Base-by-base conservation (phyloP, 1,140 invertebrate genomes). In the Homarus americanus region DNA sequence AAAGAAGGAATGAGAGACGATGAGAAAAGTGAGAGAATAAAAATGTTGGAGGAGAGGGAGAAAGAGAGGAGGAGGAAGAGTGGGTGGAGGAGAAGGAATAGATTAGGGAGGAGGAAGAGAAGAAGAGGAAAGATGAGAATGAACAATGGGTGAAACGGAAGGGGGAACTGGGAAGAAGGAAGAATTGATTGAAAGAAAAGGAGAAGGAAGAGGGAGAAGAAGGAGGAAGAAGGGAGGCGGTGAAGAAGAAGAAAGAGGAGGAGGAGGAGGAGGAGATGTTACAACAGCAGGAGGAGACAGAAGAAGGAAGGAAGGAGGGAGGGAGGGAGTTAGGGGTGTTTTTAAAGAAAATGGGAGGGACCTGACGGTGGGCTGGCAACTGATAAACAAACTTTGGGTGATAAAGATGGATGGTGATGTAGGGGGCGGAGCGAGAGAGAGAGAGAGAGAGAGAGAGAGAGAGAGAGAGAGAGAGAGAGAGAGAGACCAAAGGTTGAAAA, bases 271-370 rank as follows among this genome's bases (percentile, higher is more conserved):
- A 5, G 49, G 79, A 44, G n/a, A 28, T n/a, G 17, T 75, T 38
- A 75, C 36, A 12, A 75, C 73, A 38, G 41, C 73, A 75, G 36
- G 73, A 49, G 41, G 32, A 82, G 79, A 44, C 34, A 82, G 49
- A 53, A 53, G 49, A 58, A 82, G n/a, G n/a, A n/a, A n/a, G 34
- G 40, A 73, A 66, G 17, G 28, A 75, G 53, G 15, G 44, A 58
- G 69, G 76, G n/a, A 66, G 82, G 66, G 28, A 17, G 5, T 7
- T 12, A 15, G 69, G 53, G 41, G 84, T 87, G 78, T 76, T 72
- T 73, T 34, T 20, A 63, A 12, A 40, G 73, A 49, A 40, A 24
- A 49, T 34, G 12, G 53, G 44, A 63, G 79, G 79, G 76, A 1
- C n/a, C 36, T 28, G 4, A 38, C 17, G 41, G 17, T 24, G 38